phyloP scores from a whole-genome alignment of 2,888 invertebrate species.

The Chymomyza caudatula region DNA sequence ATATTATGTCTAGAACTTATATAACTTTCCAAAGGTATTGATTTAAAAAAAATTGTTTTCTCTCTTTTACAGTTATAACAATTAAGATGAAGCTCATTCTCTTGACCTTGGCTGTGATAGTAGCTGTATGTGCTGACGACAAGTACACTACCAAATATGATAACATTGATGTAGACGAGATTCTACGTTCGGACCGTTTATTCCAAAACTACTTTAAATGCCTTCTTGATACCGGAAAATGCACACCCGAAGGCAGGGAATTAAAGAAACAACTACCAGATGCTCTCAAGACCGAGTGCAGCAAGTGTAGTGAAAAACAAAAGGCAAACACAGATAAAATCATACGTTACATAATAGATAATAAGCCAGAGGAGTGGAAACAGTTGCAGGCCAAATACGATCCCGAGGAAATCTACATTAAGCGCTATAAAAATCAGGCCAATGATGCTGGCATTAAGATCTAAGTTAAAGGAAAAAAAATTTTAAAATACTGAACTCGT shows the following conservation, averaged over 20 bases:
- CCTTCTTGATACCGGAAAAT: conserved; percentile 81
- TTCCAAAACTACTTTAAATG: conserved; percentile 83
- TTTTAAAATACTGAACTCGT: not conserved
- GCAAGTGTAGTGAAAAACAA: conserved; percentile 84
- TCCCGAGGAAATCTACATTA: conserved; percentile 82
- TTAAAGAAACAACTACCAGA: conserved; percentile 86
- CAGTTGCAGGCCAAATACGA: conserved; percentile 84
- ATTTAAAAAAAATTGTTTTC: not conserved
- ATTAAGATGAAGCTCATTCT: conserved; percentile 54
- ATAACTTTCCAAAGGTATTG: not conserved
- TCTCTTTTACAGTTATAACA: not conserved
- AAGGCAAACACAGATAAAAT: conserved; percentile 82
- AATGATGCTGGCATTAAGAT: conserved; percentile 78
- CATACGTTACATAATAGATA: conserved; percentile 83
- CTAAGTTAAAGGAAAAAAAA: no score
- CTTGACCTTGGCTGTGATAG: conserved; percentile 73
- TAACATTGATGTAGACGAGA: conserved; percentile 83
- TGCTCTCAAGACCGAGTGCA: conserved; percentile 83
- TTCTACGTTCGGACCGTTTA: conserved; percentile 82
- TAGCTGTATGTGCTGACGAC: conserved; percentile 77
- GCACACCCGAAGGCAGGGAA: conserved; percentile 84
- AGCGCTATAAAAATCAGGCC: conserved; percentile 82
- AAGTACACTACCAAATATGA: conserved; percentile 84
- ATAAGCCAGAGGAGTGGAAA: conserved; percentile 83
- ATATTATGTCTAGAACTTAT: not conserved